Evolutionary conservation across 2,113 vertebrate genomes (phyloP).

Genomic region (Equus quagga): DNA sequence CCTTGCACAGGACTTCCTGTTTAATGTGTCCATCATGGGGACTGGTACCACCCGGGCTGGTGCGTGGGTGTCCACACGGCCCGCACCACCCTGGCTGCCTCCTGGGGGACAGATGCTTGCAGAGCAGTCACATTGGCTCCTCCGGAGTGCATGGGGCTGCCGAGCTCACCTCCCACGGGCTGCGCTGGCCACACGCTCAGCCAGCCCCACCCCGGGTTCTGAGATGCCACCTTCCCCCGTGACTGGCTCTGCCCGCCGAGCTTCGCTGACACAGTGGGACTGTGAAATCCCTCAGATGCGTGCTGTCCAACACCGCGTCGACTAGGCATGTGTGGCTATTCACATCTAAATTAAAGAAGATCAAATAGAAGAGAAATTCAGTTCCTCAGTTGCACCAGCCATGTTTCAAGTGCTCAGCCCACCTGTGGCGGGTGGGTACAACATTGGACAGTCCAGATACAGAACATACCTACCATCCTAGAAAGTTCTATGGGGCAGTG

Average conservation of each 20-base stretch:
- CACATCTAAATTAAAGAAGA: not conserved
- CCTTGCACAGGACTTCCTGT: not conserved
- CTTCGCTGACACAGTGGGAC: not conserved
- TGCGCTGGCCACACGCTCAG: not conserved
- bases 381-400: not conserved
- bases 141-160: not conserved
- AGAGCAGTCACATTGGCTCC: not conserved
- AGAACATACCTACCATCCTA: not conserved
- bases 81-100: not conserved
- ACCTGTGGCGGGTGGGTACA: not conserved
- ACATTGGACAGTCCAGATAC: not conserved
- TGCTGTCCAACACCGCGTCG: not conserved
- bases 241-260: not conserved
- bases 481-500: not conserved
- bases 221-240: not conserved
- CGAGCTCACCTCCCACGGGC: no score
- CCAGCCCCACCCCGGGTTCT: not conserved
- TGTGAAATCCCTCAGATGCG: not conserved
- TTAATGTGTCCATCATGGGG: no score
- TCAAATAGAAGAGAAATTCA: not conserved
- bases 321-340: not conserved
- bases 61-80: not conserved
- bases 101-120: not conserved
- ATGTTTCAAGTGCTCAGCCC: not conserved
- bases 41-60: fast-evolving